phyloP scores from a whole-genome alignment of 1,140 invertebrate species.

The Papilio xuthus region DNA sequence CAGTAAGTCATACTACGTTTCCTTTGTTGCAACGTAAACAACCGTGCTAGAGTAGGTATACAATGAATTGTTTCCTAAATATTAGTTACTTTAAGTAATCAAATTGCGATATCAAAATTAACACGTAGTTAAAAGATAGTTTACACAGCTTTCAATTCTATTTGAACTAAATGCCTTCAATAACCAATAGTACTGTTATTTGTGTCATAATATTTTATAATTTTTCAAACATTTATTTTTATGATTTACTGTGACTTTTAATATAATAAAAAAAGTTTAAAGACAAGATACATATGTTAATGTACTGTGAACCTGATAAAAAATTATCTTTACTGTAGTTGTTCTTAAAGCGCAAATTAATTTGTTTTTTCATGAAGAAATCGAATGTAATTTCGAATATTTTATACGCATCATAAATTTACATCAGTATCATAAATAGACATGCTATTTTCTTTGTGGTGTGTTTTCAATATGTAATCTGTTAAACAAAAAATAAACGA shows the following conservation, averaged over 20 bases:
- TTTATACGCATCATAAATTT: too few species aligned
- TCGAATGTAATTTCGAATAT: neutral
- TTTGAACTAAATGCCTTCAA: neutral
- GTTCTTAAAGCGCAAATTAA: neutral
- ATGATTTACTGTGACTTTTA: neutral
- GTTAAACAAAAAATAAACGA: neutral
- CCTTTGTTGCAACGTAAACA: constrained; percentile 30
- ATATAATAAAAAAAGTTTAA: neutral
- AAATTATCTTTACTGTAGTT: neutral
- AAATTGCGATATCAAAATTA: constrained; percentile 6
- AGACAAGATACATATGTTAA: neutral
- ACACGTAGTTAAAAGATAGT: constrained; percentile 7
- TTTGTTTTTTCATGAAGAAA: neutral
- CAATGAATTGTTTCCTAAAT: neutral
- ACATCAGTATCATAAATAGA: too few species aligned
- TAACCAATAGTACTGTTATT: neutral
- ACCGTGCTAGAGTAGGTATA: neutral
- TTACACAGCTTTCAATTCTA: neutral
- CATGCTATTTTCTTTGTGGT: too few species aligned
- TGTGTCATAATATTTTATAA: neutral
- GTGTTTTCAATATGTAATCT: neutral
- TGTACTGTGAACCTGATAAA: neutral
- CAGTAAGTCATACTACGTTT: neutral
- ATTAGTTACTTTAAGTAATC: neutral
- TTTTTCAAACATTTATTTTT: too few species aligned